Conservation (phyloP, 2,888 invertebrate genomes). For the Hemistola chrysoprasaria region DNA sequence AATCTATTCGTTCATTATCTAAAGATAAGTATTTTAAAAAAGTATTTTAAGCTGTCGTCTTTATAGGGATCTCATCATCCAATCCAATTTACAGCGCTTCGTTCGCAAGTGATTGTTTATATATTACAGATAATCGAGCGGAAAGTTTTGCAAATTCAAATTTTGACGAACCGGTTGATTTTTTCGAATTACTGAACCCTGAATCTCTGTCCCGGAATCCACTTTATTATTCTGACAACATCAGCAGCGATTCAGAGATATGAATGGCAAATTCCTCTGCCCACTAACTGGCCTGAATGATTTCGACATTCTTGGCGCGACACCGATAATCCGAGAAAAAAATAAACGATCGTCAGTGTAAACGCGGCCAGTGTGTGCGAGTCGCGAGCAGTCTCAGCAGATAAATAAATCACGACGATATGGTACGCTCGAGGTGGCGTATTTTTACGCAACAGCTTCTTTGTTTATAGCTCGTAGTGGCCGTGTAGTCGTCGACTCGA, state of each 20-base stretch:
- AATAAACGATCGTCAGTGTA: conserved; percentile 71
- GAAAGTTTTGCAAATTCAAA: too few species aligned
- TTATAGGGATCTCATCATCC: too few species aligned
- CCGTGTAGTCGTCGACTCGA: conserved; percentile 34
- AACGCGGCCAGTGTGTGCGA: conserved; percentile 59
- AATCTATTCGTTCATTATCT: too few species aligned
- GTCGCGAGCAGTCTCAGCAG: conserved; percentile 54
- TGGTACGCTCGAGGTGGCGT: conserved; percentile 64
- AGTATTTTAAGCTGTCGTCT: too few species aligned
- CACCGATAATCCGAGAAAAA: conserved; percentile 75
- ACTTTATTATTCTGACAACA: conserved; percentile 52
- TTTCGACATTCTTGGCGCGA: conserved; percentile 80
- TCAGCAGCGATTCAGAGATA: conserved; percentile 43
- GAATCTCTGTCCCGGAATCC: conserved; percentile 36
- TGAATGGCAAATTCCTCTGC: conserved; percentile 79
- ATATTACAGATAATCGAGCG: too few species aligned
- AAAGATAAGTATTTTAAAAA: too few species aligned
- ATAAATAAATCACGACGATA: conserved; percentile 70
- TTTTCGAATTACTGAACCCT: conserved; percentile 9
- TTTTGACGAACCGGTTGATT: too few species aligned
- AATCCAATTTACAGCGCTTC: too few species aligned
- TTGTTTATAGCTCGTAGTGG: conserved; percentile 69
- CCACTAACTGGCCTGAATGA: conserved; percentile 81
- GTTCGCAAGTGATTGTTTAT: too few species aligned
- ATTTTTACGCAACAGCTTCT: conserved; percentile 77